phyloP scores from a whole-genome alignment of 1,140 invertebrate genomes.

The Ericerus pela region DNA sequence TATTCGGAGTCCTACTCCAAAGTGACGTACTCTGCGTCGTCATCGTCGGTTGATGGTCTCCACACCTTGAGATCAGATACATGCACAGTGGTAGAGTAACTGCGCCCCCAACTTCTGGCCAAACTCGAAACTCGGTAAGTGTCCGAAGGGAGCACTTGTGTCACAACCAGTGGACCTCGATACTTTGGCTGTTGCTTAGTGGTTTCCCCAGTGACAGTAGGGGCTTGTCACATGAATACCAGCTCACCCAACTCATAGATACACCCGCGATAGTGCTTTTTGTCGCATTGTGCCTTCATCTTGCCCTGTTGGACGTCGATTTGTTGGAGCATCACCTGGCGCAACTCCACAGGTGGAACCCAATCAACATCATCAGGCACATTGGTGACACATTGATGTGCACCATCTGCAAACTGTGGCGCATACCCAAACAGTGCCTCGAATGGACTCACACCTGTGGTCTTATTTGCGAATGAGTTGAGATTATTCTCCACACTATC shows the following conservation, averaged over 20 bases:
- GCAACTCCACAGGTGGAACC: neutral
- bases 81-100: too few relatives aligned
- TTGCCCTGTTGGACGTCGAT: neutral
- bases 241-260: neutral
- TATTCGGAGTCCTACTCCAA: too few relatives aligned
- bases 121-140: neutral
- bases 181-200: conserved; percentile 3
- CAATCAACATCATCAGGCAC: too few relatives aligned
- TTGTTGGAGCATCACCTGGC: neutral
- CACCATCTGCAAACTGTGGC: neutral
- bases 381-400: neutral
- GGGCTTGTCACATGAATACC: neutral
- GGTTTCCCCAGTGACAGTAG: too few relatives aligned
- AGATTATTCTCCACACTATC: neutral
- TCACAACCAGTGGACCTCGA: conserved; percentile 7
- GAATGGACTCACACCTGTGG: neutral
- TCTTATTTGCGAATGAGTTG: neutral
- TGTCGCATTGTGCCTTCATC: neutral
- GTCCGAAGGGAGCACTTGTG: neutral
- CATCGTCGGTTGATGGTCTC: too few relatives aligned
- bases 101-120: too few relatives aligned
- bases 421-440: conserved; percentile 5
- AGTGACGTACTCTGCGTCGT: too few relatives aligned
- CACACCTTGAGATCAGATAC: too few relatives aligned
- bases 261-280: neutral